phyloP scores from a whole-genome alignment of 2,888 invertebrate genomes.

The Entomobrya multifasciata region DNA sequence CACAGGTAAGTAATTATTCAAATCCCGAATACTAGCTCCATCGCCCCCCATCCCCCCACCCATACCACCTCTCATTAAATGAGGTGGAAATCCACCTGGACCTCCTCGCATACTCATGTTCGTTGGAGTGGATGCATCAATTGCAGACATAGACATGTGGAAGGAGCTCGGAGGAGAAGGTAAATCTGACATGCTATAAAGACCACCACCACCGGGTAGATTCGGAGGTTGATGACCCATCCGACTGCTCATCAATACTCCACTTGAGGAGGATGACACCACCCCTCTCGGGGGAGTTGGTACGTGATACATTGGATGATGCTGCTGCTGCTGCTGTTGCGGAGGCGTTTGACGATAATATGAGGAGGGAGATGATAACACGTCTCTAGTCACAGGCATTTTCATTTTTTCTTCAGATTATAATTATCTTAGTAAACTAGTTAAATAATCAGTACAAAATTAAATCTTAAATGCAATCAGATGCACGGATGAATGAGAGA shows the following conservation, averaged over 20 bases:
- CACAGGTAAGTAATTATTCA: slow-evolving; percentile 47
- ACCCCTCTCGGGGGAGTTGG: slow-evolving; percentile 1
- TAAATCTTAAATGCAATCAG: background rate
- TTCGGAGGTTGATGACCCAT: slow-evolving; percentile 12
- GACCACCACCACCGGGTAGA: slow-evolving; percentile 44
- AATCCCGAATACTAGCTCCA: slow-evolving; percentile 29
- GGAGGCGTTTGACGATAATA: background rate
- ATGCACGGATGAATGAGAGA: too few species aligned
- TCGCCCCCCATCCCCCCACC: background rate
- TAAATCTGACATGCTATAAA: slow-evolving; percentile 34
- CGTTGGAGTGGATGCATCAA: slow-evolving; percentile 43
- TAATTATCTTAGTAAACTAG: too few species aligned
- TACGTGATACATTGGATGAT: background rate
- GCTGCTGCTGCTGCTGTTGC: too few species aligned
- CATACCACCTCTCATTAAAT: background rate
- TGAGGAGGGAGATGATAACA: background rate
- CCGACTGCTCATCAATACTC: background rate
- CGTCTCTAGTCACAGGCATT: slow-evolving; percentile 5
- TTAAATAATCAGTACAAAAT: background rate
- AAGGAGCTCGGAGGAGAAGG: slow-evolving; percentile 38
- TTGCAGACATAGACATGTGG: slow-evolving; percentile 59
- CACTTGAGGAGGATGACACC: too few species aligned
- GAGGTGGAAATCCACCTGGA: background rate
- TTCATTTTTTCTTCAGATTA: too few species aligned
- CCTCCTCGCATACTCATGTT: background rate